Evolutionary conservation across 2,888 invertebrate species (phyloP), one percentile per base, ranked within the genome.

Genomic region (Sphaerophoria rueppellii): DNA sequence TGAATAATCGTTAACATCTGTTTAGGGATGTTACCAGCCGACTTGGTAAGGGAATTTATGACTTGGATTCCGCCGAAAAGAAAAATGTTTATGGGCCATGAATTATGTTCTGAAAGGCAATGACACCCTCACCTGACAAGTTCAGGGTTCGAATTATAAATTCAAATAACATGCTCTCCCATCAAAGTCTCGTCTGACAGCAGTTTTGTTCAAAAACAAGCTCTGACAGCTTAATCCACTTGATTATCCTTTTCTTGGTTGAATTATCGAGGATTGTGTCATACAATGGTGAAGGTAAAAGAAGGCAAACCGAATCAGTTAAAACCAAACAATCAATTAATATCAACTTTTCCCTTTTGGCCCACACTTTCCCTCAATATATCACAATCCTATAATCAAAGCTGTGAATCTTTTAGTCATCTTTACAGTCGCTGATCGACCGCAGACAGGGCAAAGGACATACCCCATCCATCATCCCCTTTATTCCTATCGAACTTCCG

Each of bases 1-100:
- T 88, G 88, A 88, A 89, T 89, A 90, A 91, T 91, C 89, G 89
- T 89, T 89, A 90, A 89, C 91, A 91, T 89, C 91, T 91, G 82
- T 77, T 57, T 61, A 37, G 48, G 57, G 69, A 57, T 73, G 69
- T 54, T 67, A 9, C 35, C 54, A 52, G 52, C 4, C 67, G 9
- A 67, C 9, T 65, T 11, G 37, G 12, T 24, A 24, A 12, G 12
- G 40, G 40, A 67, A 67, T 67, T 67, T 67, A 67, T 67, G 67
- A 54, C 67, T 67, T 40, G 40, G 40, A 54, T 40, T 67, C 52
- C 37, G 54, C 40, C 54, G 54, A 54, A 40, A 67, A 67, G 54
- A 52, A 52, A 34, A 4, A 50, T 16, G 50, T 52, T 40, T 54
- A 67, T 11, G 54, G 54, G 54, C 14, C 40, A 67, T 67, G 67